A percentile compares a stretch with the other conserved stretches of the same genome.
phyloP scores from a whole-genome alignment of 2,113 vertebrate species.

The Sitta europaea region DNA sequence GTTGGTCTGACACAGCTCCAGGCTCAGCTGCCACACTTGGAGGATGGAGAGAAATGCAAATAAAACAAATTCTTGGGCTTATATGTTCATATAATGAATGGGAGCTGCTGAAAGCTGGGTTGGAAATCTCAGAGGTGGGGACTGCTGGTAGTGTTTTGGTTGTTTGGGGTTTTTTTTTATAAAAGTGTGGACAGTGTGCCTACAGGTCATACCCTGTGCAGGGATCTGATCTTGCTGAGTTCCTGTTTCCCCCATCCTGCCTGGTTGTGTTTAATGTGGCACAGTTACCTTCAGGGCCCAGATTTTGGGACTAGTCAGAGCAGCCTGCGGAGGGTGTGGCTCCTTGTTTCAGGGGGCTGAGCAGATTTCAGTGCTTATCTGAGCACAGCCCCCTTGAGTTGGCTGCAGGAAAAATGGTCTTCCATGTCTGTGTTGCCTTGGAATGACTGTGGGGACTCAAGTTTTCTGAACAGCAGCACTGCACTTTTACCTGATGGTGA shows the following conservation, averaged over 20 bases:
- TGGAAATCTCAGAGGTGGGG: neutral
- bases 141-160: neutral
- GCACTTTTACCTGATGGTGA: neutral
- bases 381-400: neutral
- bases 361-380: neutral
- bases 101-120: neutral
- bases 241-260: too few species aligned
- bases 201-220: rapidly evolving
- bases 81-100: rapidly evolving
- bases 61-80: neutral
- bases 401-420: neutral
- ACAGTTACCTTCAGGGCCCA: neutral
- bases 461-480: neutral
- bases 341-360: neutral
- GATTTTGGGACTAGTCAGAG: neutral
- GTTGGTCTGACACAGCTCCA: neutral
- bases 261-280: neutral
- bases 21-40: neutral
- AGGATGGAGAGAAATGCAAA: neutral
- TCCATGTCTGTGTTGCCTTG: neutral
- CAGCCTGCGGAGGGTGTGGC: neutral
- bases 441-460: neutral
- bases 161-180: too few species aligned
- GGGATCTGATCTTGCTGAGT: neutral
- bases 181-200: neutral